A percentile compares a stretch with the other conserved stretches of the same genome.
These are phyloP conservation scores for Acanthaster planci DNA, from an alignment of 35 echinoderm and acorn worm genomes.

Conservation along the genomic window DNA sequence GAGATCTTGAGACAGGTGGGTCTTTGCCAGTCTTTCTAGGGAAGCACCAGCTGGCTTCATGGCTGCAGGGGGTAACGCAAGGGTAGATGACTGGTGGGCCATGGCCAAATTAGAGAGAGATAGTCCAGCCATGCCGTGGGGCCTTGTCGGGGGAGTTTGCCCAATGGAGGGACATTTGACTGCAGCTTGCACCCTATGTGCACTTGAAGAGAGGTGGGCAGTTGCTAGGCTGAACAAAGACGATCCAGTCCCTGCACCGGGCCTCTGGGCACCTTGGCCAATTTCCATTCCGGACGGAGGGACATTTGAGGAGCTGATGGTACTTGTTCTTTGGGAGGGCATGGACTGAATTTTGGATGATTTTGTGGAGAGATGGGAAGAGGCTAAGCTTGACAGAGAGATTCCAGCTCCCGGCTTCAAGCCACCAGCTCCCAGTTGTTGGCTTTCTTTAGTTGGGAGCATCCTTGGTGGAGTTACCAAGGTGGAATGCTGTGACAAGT, in stretches of 20 bases:
- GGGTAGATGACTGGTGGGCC: conserved; percentile 28
- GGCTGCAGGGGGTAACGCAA: too few relatives aligned
- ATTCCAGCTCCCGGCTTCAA: background rate
- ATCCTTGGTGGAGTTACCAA: background rate
- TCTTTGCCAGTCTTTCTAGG: background rate
- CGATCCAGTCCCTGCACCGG: too few relatives aligned
- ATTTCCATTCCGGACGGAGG: too few relatives aligned
- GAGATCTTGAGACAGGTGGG: background rate
- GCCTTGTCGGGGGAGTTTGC: background rate
- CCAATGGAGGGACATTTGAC: too few relatives aligned
- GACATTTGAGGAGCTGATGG: too few relatives aligned
- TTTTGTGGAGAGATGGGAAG: background rate
- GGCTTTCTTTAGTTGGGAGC: background rate
- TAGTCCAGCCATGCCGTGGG: background rate
- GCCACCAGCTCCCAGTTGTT: background rate
- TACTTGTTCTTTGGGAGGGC: too few relatives aligned
- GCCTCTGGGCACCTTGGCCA: too few relatives aligned
- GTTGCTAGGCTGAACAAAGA: conserved; percentile 24
- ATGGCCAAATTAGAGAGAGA: conserved; percentile 39
- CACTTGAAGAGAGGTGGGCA: background rate
- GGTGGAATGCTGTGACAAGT: background rate
- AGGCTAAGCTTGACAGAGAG: conserved; percentile 12
- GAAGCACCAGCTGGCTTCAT: conserved; percentile 6
- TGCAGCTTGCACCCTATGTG: background rate
- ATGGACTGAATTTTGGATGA: background rate